phyloP scores from a whole-genome alignment of 2,888 invertebrate genomes.

The Dynastes grantii region DNA sequence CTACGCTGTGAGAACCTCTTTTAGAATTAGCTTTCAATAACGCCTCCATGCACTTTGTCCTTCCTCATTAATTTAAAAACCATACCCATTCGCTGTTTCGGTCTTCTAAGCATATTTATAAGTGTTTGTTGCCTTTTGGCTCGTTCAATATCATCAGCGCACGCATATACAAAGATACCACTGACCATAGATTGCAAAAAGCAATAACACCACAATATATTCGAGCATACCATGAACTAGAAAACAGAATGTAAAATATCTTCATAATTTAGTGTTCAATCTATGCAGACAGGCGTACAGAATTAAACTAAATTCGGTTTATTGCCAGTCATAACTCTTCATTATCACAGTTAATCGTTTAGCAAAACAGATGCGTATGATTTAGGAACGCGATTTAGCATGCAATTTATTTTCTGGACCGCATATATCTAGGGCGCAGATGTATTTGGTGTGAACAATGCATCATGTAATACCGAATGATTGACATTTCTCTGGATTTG shows the following conservation, averaged over 20 bases:
- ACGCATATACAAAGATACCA: too few species aligned
- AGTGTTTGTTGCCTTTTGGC: too few species aligned
- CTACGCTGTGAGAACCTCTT: too few species aligned
- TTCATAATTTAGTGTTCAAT: conserved; percentile 1
- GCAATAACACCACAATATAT: too few species aligned
- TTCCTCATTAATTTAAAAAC: too few species aligned
- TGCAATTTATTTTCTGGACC: conserved; percentile 17
- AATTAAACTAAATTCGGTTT: conserved; percentile 42
- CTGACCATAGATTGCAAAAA: too few species aligned
- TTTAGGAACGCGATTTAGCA: conserved; percentile 21
- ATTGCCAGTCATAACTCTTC: conserved; percentile 41
- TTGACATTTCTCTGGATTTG: neutral
- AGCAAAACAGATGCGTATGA: conserved; percentile 39
- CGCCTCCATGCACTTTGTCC: too few species aligned
- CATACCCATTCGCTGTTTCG: too few species aligned
- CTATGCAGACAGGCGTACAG: neutral
- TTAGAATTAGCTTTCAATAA: too few species aligned
- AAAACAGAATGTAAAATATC: neutral
- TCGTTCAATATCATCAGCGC: too few species aligned
- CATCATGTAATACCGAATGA: neutral
- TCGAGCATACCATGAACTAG: neutral
- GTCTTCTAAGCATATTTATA: too few species aligned
- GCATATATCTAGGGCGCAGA: neutral
- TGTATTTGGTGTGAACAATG: neutral
- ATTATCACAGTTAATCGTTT: conserved; percentile 34